Evolutionary conservation across 2,888 invertebrate species (phyloP).

Genomic region (Fabriciana adippe): DNA sequence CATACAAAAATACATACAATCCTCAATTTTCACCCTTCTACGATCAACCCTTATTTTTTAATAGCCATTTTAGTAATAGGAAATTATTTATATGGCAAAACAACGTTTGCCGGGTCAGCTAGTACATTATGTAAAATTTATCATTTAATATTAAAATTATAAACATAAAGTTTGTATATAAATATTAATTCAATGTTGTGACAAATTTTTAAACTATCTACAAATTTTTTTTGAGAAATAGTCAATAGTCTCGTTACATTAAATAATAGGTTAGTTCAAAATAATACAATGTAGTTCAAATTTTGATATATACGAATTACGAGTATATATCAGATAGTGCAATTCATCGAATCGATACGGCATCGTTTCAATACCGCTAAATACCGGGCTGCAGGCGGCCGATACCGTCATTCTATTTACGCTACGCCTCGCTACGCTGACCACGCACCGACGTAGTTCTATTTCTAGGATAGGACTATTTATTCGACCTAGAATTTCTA

Average conservation of each 20-base stretch:
- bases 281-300: not conserved
- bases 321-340: slow-evolving; percentile 2
- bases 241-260: not conserved
- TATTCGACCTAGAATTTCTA: slow-evolving; percentile 69
- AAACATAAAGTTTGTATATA: too few species aligned
- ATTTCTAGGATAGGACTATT: slow-evolving; percentile 63
- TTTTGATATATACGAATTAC: too few species aligned
- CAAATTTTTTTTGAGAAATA: not conserved
- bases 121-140: too few species aligned
- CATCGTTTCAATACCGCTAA: slow-evolving; percentile 36
- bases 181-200: too few species aligned
- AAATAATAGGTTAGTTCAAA: not conserved
- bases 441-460: slow-evolving; percentile 55
- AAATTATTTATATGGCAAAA: too few species aligned
- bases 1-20: too few species aligned
- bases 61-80: too few species aligned
- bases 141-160: too few species aligned
- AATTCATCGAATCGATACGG: slow-evolving; percentile 25
- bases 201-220: too few species aligned
- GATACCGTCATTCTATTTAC: slow-evolving; percentile 62
- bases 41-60: too few species aligned
- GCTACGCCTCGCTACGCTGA: slow-evolving; percentile 64
- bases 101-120: too few species aligned
- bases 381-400: slow-evolving; percentile 43
- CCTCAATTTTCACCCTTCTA: too few species aligned